Percentiles rank a stretch among this genome's conserved stretches.
phyloP scores from a whole-genome alignment of 2,113 vertebrate species.

The Rhea pennata region DNA sequence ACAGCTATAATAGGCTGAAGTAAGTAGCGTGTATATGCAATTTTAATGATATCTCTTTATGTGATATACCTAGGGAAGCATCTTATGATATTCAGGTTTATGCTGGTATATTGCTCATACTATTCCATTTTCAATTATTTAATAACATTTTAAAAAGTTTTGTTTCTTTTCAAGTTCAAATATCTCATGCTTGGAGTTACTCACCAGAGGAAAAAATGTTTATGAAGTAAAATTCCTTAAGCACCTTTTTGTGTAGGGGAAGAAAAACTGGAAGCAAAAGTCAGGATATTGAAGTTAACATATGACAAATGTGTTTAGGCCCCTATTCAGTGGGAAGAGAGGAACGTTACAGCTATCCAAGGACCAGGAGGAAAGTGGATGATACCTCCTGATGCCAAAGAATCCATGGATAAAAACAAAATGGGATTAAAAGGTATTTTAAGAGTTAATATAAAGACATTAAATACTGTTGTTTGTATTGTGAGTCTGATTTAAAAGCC shows the following conservation, averaged over 20 bases:
- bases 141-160: background rate
- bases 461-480: background rate
- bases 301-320: slow-evolving; percentile 74
- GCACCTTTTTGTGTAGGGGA: background rate
- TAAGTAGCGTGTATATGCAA: background rate
- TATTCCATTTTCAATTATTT: background rate
- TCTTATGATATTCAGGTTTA: background rate
- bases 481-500: background rate
- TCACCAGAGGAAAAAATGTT: background rate
- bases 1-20: background rate
- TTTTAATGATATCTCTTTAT: background rate
- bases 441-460: background rate
- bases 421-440: slow-evolving; percentile 92
- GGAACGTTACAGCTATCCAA: slow-evolving; percentile 90
- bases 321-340: slow-evolving; percentile 93
- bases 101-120: background rate
- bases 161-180: background rate
- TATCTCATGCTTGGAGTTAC: background rate
- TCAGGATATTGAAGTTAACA: background rate
- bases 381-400: slow-evolving; percentile 94
- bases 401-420: slow-evolving; percentile 96
- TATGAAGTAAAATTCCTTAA: background rate
- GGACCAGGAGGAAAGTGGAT: slow-evolving; percentile 93
- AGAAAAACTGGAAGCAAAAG: background rate
- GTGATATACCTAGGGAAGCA: background rate